Percentiles rank a stretch among this genome's conserved stretches.
These are phyloP conservation scores for Cyanistes caeruleus DNA, from an alignment of 2,113 vertebrate species.

Conservation along the genomic window DNA sequence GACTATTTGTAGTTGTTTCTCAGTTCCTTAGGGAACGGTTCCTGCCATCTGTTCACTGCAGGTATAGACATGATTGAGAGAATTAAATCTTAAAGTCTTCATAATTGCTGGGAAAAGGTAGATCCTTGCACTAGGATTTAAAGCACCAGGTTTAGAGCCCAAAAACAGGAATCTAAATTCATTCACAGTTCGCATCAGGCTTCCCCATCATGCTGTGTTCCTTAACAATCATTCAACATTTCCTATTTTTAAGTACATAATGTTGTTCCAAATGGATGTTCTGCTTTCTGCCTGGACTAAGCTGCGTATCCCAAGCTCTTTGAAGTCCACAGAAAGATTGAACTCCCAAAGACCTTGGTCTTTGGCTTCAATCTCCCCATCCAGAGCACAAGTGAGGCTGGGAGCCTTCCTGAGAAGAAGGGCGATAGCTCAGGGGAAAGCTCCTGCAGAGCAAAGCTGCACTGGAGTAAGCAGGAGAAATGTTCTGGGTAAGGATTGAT, in stretches of 20 bases:
- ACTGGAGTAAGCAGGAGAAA: conserved; percentile 1
- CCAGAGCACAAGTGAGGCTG: not conserved
- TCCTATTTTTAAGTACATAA: conserved; percentile 4
- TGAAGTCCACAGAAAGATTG: conserved; percentile 13
- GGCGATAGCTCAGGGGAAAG: not conserved
- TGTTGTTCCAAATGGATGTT: not conserved
- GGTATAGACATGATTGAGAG: not conserved
- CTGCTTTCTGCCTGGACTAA: conserved; percentile 33
- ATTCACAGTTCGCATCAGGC: not conserved
- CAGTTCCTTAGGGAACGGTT: not conserved
- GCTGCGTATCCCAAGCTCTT: not conserved
- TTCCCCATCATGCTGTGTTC: not conserved
- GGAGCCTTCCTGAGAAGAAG: not conserved
- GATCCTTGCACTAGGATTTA: not conserved
- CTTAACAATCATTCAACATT: not conserved
- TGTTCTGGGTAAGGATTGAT: conserved; percentile 51
- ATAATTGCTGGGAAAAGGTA: not conserved
- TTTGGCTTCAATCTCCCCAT: not conserved
- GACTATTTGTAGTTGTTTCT: conserved; percentile 9
- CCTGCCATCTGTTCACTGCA: not conserved
- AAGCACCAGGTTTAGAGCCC: not conserved
- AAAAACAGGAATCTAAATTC: not conserved
- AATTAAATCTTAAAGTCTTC: conserved; percentile 9
- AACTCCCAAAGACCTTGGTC: conserved; percentile 17
- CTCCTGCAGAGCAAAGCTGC: not conserved